Conservation (phyloP, 2,797 vertebrate species). For the Muscicapa comitata region DNA sequence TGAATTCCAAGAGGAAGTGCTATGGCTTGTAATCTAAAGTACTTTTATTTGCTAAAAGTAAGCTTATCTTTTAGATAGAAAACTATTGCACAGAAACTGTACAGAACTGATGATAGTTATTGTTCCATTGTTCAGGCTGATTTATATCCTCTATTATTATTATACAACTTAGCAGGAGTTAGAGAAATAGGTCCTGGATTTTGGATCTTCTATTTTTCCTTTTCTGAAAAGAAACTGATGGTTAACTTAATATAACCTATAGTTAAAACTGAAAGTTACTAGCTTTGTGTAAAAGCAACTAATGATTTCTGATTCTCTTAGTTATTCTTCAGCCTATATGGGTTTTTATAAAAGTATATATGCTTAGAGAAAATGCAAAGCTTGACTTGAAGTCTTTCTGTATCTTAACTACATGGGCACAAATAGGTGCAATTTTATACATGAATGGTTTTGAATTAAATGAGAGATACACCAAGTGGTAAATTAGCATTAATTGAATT, state of each 20-base stretch:
- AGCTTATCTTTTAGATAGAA: background rate
- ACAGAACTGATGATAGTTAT: background rate
- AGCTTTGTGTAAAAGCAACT: background rate
- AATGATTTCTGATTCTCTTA: background rate
- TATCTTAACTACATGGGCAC: background rate
- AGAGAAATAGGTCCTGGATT: background rate
- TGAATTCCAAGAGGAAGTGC: background rate
- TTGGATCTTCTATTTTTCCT: background rate
- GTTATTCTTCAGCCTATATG: background rate
- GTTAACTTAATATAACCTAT: background rate
- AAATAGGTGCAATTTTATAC: background rate
- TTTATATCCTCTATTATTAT: background rate
- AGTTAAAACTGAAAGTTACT: background rate
- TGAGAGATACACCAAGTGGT: background rate
- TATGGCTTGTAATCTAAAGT: background rate
- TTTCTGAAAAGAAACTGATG: background rate
- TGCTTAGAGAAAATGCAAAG: background rate
- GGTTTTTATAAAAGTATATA: background rate
- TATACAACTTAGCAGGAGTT: background rate
- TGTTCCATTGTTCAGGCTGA: background rate
- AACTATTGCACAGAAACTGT: background rate
- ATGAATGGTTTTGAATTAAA: conserved; percentile 14
- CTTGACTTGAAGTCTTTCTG: background rate
- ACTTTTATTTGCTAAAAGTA: background rate
- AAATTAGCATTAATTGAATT: conserved; percentile 34